Conservation (phyloP, 2,888 invertebrate genomes). For the Clusia tigrina region DNA sequence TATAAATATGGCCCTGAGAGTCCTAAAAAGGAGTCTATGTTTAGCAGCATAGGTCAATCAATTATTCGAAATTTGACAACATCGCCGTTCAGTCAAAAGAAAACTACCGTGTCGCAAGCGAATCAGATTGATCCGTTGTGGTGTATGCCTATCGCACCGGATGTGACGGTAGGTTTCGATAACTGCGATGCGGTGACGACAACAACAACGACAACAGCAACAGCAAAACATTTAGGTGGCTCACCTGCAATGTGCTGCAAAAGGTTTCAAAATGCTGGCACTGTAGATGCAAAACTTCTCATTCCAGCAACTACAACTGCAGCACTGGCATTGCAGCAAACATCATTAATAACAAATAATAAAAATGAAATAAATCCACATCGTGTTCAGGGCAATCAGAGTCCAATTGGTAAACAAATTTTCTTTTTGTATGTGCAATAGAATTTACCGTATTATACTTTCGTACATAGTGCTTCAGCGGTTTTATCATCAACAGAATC, state of each 20-base stretch:
- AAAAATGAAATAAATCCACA: constrained; percentile 40
- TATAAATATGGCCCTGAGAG: constrained; percentile 52
- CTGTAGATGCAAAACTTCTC: constrained; percentile 8
- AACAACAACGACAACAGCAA: background rate
- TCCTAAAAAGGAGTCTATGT: constrained; percentile 62
- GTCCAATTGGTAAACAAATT: constrained; percentile 69
- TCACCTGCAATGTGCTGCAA: constrained; percentile 41
- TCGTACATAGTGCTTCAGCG: constrained; percentile 71
- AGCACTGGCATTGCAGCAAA: constrained; percentile 29
- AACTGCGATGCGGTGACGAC: constrained; percentile 36
- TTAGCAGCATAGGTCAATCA: constrained; percentile 62
- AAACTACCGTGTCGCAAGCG: constrained; percentile 38
- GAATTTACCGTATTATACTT: background rate
- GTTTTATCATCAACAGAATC: constrained; percentile 81
- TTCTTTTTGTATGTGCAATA: background rate
- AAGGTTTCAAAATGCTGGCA: constrained; percentile 42
- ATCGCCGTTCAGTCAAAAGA: constrained; percentile 64
- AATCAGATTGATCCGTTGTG: constrained; percentile 44
- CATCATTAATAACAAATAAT: constrained; percentile 41
- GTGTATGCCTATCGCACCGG: constrained; percentile 39
- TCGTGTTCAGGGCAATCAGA: constrained; percentile 73
- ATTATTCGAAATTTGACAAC: constrained; percentile 62
- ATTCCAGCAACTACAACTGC: constrained; percentile 34
- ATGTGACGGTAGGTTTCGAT: constrained; percentile 36
- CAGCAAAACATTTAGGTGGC: constrained; percentile 13